Conservation (phyloP, 64 coral and sea anemone genomes). For the Dendrophyllia cribrosa region DNA sequence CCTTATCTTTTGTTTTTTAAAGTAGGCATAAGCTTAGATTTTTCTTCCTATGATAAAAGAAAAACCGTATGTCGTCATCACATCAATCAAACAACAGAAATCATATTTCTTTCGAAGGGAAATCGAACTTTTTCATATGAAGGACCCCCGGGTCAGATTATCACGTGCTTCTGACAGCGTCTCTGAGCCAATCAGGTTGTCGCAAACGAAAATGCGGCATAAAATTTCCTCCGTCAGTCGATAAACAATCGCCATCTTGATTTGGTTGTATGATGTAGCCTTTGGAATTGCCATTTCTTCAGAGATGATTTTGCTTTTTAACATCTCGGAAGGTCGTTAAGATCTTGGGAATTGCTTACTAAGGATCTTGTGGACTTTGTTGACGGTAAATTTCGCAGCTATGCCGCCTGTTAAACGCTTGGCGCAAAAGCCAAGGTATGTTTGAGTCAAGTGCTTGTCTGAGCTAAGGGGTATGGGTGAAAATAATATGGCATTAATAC, state of each 20-base stretch:
- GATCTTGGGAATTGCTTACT: background rate
- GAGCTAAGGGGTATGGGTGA: background rate
- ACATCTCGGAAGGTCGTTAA: background rate
- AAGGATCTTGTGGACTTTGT: background rate
- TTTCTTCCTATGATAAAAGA: background rate
- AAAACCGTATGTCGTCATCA: background rate
- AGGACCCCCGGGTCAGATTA: background rate
- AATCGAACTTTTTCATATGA: background rate
- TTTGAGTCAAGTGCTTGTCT: background rate
- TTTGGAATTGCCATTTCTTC: conserved; percentile 31
- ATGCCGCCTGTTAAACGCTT: conserved; percentile 33
- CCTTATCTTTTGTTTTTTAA: conserved; percentile 1
- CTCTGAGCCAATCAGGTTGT: conserved; percentile 34
- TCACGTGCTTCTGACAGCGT: conserved; percentile 26
- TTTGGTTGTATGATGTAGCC: background rate
- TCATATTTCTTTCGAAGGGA: background rate
- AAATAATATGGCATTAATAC: background rate
- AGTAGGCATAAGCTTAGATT: background rate
- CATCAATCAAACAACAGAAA: background rate
- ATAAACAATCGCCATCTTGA: conserved; percentile 49
- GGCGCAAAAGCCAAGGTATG: conserved; percentile 35
- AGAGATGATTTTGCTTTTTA: conserved; percentile 9
- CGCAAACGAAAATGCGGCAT: background rate
- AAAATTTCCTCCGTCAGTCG: conserved; percentile 5
- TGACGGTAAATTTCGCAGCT: conserved; percentile 6